Evolutionary conservation across 2,797 vertebrate species (phyloP).

Genomic region (Poeciliopsis presidionis): DNA sequence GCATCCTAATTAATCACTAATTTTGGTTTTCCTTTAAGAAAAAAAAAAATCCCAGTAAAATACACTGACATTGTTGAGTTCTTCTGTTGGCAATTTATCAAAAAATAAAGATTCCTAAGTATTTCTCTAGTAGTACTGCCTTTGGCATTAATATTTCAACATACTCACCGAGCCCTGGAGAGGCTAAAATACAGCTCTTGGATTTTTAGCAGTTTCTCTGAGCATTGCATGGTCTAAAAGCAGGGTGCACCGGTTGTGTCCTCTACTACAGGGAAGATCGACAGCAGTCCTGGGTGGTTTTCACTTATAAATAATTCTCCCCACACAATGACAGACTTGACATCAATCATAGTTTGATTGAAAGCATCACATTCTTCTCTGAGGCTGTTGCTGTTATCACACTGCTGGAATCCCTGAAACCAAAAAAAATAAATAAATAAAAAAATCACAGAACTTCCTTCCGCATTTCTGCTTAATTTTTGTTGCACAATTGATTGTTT

Average conservation of each 20-base stretch:
- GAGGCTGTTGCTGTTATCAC: slow-evolving; percentile 2
- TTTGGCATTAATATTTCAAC: background rate
- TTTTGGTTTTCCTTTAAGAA: slow-evolving; percentile 7
- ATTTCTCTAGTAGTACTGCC: background rate
- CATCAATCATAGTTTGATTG: slow-evolving; percentile 14
- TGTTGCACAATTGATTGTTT: background rate
- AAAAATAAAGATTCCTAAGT: background rate
- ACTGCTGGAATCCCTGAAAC: background rate
- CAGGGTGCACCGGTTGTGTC: background rate
- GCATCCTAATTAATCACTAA: background rate
- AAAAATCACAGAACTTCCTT: background rate
- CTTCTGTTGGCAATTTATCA: background rate
- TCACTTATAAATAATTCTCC: slow-evolving; percentile 42
- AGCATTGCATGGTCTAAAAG: background rate
- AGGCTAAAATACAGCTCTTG: background rate
- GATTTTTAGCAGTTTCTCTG: background rate
- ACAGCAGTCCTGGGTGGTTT: slow-evolving; percentile 24
- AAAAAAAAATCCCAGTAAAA: background rate
- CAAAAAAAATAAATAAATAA: background rate
- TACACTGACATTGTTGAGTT: background rate
- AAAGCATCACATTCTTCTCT: background rate
- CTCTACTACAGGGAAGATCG: background rate
- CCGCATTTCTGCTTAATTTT: background rate
- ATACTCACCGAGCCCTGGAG: background rate
- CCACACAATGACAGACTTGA: slow-evolving; percentile 22